Evolutionary conservation across 1,140 invertebrate genomes (phyloP).

Genomic region (Periplaneta americana): DNA sequence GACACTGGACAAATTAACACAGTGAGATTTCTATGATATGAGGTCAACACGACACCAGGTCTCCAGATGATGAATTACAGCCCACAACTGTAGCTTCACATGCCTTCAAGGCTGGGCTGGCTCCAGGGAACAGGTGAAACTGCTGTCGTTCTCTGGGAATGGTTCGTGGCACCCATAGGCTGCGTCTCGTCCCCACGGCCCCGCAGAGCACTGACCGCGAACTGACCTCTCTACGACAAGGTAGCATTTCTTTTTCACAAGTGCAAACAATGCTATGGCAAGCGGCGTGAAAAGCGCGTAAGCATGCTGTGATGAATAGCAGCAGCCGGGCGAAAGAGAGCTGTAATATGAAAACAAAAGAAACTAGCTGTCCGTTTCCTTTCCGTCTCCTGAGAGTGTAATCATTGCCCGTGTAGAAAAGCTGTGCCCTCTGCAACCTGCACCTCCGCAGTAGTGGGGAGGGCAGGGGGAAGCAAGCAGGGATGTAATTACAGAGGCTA

Average conservation of each 20-base stretch:
- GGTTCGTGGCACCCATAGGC: not conserved
- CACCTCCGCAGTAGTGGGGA: too few relatives aligned
- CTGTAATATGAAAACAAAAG: not conserved
- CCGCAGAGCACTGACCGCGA: not conserved
- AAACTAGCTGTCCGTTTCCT: not conserved
- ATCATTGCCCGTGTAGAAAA: not conserved
- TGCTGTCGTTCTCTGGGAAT: not conserved
- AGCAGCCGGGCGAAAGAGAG: not conserved
- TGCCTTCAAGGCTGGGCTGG: too few relatives aligned
- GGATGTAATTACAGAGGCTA: not conserved
- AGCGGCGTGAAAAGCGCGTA: not conserved
- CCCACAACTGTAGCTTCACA: too few relatives aligned
- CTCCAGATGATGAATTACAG: too few relatives aligned
- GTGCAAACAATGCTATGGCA: not conserved
- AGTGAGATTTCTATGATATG: too few relatives aligned
- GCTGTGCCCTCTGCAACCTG: not conserved
- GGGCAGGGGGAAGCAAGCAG: too few relatives aligned
- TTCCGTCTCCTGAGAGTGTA: not conserved
- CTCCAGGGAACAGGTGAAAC: too few relatives aligned
- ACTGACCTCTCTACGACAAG: not conserved
- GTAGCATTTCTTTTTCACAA: not conserved
- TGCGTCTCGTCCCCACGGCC: not conserved
- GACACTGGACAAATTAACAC: too few relatives aligned
- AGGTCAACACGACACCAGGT: too few relatives aligned
- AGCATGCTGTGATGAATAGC: not conserved